Evolutionary conservation across 2,113 vertebrate species (phyloP), one percentile per base, ranked within the genome.

Genomic region (Chlorocebus sabaeus): DNA sequence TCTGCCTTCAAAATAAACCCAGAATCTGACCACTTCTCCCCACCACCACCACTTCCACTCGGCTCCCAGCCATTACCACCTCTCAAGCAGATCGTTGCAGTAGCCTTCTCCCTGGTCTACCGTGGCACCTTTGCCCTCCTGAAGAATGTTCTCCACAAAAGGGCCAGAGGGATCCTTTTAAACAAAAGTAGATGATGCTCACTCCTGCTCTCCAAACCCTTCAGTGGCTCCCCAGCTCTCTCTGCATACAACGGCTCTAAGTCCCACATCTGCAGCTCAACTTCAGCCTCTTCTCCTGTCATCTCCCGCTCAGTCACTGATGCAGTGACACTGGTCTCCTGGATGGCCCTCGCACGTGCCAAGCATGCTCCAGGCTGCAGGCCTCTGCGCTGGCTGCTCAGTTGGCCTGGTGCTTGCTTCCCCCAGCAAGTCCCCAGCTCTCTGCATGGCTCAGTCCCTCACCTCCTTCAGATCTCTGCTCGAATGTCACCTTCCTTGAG

Each of bases 401-500:
- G 18, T 48, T 83, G 7, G 55, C 45, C 94, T 35, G 23, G 79
- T 83, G 82, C 67, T 45, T 8, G 43, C 8, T 30, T 75, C 43
- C 35, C 13, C 30, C 40, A 70, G 59, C 67, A 89, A 68, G 50
- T 40, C 50, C 67, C 18, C 30, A 78, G 80, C 27, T 86, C 87
- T 73, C 75, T n/a, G 22, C 16, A 6, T 6, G 45, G 32, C 89
- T 80, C 55, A 50, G 57, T 35, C 89, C 57, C 48, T 94, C 73
- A 30, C 79, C 76, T 95, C 78, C 43, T 80, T 48, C 61, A 89
- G 32, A 50, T 32, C 78, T 96, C 94, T 97, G 86, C 23, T 93
- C 57, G 80, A 70, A 93, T 64, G 43, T 78, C 89, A 86, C 83
- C 83, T 73, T 91, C 95, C 64, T 72, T 17, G 50, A 93, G 80